phyloP scores from a whole-genome alignment of 2,888 invertebrate genomes.

The Drosophila heteroneura region DNA sequence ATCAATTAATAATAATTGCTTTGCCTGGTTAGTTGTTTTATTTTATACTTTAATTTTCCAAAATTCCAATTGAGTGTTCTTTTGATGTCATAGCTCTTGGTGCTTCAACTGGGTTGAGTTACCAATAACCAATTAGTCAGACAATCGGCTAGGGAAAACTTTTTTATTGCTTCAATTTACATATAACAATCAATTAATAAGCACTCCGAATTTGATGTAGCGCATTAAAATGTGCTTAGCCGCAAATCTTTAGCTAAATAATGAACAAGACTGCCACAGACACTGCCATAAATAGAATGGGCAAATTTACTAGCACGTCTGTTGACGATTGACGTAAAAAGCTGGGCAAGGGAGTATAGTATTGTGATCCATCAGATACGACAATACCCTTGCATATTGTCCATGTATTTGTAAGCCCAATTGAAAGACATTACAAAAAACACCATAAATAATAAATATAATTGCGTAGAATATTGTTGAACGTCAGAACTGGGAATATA shows the following conservation, averaged over 20 bases:
- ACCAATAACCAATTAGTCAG: not conserved
- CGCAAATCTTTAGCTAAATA: slow-evolving; percentile 41
- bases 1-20: not conserved
- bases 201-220: slow-evolving; percentile 11
- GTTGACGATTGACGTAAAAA: not conserved
- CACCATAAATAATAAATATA: not conserved
- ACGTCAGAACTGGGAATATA: not conserved
- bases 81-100: not conserved
- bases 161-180: not conserved
- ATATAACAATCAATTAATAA: not conserved
- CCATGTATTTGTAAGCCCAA: not conserved
- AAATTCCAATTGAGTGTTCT: too few relatives aligned
- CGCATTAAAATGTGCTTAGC: slow-evolving; percentile 30
- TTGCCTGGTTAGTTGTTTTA: not conserved
- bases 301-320: not conserved
- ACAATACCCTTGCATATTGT: not conserved
- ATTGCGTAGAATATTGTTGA: not conserved
- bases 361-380: not conserved
- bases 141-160: not conserved
- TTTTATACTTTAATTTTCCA: too few relatives aligned
- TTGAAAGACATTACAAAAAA: not conserved
- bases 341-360: not conserved
- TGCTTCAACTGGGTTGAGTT: not conserved
- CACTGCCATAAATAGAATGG: slow-evolving; percentile 3
- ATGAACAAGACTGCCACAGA: slow-evolving; percentile 23